phyloP scores from a whole-genome alignment of 2,797 vertebrate species.

The Bovichtus diacanthus region DNA sequence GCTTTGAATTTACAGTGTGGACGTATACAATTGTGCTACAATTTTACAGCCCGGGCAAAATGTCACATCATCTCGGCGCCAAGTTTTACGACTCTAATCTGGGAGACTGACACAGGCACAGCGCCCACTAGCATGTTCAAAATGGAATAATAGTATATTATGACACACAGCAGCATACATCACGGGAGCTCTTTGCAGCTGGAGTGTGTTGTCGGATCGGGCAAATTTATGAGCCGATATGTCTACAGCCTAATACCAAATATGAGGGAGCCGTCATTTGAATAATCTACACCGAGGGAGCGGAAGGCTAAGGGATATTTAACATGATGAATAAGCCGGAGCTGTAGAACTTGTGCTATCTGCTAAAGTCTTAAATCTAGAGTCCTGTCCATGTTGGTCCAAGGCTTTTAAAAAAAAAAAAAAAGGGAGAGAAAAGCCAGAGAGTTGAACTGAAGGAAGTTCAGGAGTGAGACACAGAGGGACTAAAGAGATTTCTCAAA shows the following conservation, averaged over 20 bases:
- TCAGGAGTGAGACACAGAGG: conserved; percentile 47
- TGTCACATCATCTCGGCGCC: conserved; percentile 73
- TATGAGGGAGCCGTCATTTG: conserved; percentile 71
- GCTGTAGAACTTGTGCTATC: conserved; percentile 60
- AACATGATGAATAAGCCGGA: conserved; percentile 70
- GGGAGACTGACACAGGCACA: conserved; percentile 58
- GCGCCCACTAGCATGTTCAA: conserved; percentile 67
- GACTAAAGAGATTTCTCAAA: conserved; percentile 64
- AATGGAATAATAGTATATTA: conserved; percentile 78
- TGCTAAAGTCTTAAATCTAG: conserved; percentile 71
- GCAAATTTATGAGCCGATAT: conserved; percentile 70
- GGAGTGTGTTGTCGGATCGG: conserved; percentile 50
- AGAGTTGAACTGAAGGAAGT: conserved; percentile 27
- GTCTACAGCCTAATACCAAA: conserved; percentile 73
- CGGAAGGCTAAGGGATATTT: conserved; percentile 71
- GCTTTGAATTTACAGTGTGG: conserved; percentile 61
- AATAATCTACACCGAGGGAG: conserved; percentile 73
- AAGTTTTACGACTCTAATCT: conserved; percentile 81
- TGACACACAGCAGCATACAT: conserved; percentile 70
- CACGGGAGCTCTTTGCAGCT: conserved; percentile 53
- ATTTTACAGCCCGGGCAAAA: conserved; percentile 74
- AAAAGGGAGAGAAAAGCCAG: conserved; percentile 30
- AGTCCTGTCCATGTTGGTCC: conserved; percentile 27
- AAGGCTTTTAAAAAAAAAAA: no score
- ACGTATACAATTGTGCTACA: conserved; percentile 57